Percentiles rank a stretch among this genome's conserved stretches.
These are phyloP conservation scores for Ostrea denselamellosa DNA, from an alignment of 1,140 invertebrate genomes.

Conservation along the genomic window DNA sequence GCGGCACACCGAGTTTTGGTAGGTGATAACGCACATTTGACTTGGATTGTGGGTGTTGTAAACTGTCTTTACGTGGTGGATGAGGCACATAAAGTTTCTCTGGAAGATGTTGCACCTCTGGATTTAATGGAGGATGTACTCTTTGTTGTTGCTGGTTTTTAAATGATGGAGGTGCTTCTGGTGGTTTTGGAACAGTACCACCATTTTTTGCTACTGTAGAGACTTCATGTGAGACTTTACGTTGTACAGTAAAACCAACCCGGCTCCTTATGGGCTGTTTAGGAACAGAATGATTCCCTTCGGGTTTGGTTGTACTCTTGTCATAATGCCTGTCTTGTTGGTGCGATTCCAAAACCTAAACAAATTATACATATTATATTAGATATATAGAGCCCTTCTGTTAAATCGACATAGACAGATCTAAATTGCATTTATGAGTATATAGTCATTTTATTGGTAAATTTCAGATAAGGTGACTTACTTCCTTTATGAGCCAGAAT, in stretches of 20 bases:
- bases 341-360: background rate
- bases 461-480: background rate
- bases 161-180: background rate
- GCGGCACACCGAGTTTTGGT: background rate
- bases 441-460: background rate
- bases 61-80: too few species aligned
- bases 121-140: background rate
- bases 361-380: background rate
- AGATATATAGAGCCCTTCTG: background rate
- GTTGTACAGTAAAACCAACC: too few species aligned
- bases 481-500: constrained; percentile 52
- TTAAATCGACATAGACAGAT: background rate
- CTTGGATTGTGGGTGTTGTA: too few species aligned
- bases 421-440: too few species aligned
- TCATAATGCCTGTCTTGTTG: background rate
- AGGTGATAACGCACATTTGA: too few species aligned
- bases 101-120: too few species aligned
- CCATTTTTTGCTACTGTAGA: too few species aligned
- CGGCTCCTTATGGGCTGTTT: background rate
- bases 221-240: too few species aligned
- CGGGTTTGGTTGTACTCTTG: background rate
- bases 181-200: too few species aligned
- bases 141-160: background rate
- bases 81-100: too few species aligned
- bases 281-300: background rate